Evolutionary conservation across 2,888 invertebrate genomes (phyloP), one percentile per base, ranked within the genome.

Genomic region (Leuctra nigra): DNA sequence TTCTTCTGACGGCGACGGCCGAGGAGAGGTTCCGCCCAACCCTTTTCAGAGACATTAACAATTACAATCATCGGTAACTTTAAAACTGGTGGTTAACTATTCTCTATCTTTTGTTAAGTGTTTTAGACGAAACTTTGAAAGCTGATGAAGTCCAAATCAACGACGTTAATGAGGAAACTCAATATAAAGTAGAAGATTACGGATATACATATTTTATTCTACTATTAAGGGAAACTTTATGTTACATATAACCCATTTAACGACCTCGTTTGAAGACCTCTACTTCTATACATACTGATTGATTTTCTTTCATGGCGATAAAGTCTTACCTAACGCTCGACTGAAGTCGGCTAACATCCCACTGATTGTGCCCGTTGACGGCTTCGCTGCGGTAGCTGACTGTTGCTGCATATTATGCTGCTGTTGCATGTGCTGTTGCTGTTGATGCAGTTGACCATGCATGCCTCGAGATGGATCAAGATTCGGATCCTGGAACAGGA

Each of bases 291-390:
- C n/a, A n/a, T n/a, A n/a, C n/a, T n/a, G n/a, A n/a, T n/a, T n/a
- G n/a, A n/a, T n/a, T n/a, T n/a, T n/a, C n/a, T n/a, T n/a, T n/a
- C n/a, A n/a, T n/a, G 11, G 29, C 11, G 6, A 29, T 29, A 6
- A 29, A 7, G 7, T 29, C 64, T 63, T 66, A 73, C 74, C 73
- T 62, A 75, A 65, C 14, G 73, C 74, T 63, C 72, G 64, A 59
- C 73, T 73, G 63, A 75, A 75, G 62, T 74, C 74, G 6, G 73
- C 73, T 33, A 75, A 63, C 68, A 75, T 73, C 22, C 73, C 73
- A 62, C 71, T 70, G 46, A 73, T 73, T 23, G 72, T 69, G n/a
- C 68, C 67, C 9, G 65, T 63, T 14, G 64, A 54, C 9, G 65
- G 63, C 52, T 66, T 66, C 57, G 35, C 57, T 53, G 53, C 35